A percentile compares a stretch with the other conserved stretches of the same genome.
These are phyloP conservation scores for Operophtera brumata DNA, from an alignment of 2,888 invertebrate genomes.

Conservation along the genomic window DNA sequence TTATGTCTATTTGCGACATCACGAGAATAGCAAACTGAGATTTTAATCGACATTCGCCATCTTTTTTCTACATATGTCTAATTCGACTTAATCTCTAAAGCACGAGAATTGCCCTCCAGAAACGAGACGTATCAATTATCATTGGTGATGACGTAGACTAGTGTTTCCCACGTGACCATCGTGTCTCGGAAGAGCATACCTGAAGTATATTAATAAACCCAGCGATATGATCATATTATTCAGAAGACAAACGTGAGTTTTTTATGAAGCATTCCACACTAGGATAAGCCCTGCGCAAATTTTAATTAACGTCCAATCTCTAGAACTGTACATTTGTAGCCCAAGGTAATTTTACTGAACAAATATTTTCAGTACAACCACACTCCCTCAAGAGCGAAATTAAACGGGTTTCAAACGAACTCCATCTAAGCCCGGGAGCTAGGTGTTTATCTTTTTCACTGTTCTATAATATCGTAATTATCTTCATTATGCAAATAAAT, in stretches of 20 bases:
- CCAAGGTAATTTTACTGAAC: conserved; percentile 19
- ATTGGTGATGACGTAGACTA: no score
- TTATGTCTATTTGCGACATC: no score
- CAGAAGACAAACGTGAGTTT: background rate
- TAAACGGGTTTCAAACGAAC: conserved; percentile 44
- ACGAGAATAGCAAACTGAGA: no score
- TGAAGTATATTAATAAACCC: background rate
- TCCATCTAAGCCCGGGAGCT: conserved; percentile 38
- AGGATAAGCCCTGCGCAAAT: conserved; percentile 1
- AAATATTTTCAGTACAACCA: conserved; percentile 17
- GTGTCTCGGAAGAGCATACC: no score
- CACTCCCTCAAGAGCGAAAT: conserved; percentile 35
- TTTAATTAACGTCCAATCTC: conserved; percentile 17
- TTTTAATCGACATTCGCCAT: no score
- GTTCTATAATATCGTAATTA: no score
- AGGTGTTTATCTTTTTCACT: background rate
- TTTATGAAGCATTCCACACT: background rate
- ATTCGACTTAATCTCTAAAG: no score
- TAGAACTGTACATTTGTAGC: conserved; percentile 3
- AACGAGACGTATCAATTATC: no score
- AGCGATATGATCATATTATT: background rate
- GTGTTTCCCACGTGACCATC: no score
- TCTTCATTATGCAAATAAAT: no score
- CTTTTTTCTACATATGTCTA: no score
- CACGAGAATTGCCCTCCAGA: no score